phyloP scores from a whole-genome alignment of 2,888 invertebrate species.

The Conchocele bisecta region DNA sequence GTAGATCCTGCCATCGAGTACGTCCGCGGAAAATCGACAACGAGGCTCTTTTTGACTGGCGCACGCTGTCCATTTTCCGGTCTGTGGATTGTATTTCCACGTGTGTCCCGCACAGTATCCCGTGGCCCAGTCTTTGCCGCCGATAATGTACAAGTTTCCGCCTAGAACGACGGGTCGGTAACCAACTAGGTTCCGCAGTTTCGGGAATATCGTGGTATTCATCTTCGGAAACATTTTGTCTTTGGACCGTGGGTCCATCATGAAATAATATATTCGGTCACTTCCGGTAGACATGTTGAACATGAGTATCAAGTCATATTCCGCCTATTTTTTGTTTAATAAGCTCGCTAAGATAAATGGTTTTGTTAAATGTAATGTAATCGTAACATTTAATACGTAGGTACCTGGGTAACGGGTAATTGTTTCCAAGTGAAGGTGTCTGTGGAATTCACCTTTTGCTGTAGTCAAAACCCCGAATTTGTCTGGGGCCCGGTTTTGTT shows the following conservation, averaged over 20 bases:
- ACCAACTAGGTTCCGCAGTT: slow-evolving; percentile 68
- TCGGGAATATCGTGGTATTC: slow-evolving; percentile 64
- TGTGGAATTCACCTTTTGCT: too few relatives aligned
- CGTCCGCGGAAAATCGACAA: slow-evolving; percentile 70
- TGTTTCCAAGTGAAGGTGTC: too few relatives aligned
- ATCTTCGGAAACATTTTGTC: slow-evolving; percentile 69
- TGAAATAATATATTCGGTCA: slow-evolving; percentile 71
- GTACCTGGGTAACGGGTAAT: too few relatives aligned
- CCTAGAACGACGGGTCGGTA: slow-evolving; percentile 70
- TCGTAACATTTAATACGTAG: too few relatives aligned
- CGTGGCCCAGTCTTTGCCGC: slow-evolving; percentile 72
- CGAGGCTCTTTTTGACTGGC: slow-evolving; percentile 61
- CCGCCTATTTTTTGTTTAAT: too few relatives aligned
- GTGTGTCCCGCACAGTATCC: slow-evolving; percentile 61
- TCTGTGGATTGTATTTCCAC: slow-evolving; percentile 71
- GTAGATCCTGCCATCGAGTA: slow-evolving; percentile 72
- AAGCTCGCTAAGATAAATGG: too few relatives aligned
- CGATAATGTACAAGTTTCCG: slow-evolving; percentile 71
- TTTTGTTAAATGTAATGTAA: too few relatives aligned
- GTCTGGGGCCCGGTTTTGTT: too few relatives aligned
- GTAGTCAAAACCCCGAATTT: too few relatives aligned
- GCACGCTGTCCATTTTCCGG: slow-evolving; percentile 64
- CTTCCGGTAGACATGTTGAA: slow-evolving; percentile 73
- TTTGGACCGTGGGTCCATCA: slow-evolving; percentile 69
- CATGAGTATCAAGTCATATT: slow-evolving; percentile 70